Evolutionary conservation across 2,888 invertebrate genomes (phyloP).

Genomic region (Odiellus spinosus): DNA sequence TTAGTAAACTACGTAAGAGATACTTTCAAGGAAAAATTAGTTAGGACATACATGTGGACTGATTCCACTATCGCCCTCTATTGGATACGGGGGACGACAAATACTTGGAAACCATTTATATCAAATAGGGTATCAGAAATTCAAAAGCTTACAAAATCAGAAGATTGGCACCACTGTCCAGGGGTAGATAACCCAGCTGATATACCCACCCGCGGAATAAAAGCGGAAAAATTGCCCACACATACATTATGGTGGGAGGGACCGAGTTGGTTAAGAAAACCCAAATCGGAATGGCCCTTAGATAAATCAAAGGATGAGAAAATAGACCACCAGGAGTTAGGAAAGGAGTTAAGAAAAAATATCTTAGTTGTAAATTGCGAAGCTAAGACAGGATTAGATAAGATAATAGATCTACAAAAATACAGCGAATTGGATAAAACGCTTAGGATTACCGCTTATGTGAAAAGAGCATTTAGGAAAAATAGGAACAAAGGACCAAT

Average conservation of each 20-base stretch:
- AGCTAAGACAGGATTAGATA: too few relatives aligned
- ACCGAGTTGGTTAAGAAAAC: constrained; percentile 17
- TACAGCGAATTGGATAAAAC: too few relatives aligned
- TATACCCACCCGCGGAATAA: constrained; percentile 19
- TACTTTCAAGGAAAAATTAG: too few relatives aligned
- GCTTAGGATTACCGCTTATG: too few relatives aligned
- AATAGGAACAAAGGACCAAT: too few relatives aligned
- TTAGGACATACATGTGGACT: constrained; percentile 10
- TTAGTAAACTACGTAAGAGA: background rate
- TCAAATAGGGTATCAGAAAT: constrained; percentile 21
- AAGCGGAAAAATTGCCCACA: constrained; percentile 5
- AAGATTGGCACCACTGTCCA: constrained; percentile 20
- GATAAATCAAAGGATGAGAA: background rate
- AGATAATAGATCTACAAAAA: too few relatives aligned
- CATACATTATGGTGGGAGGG: constrained; percentile 21
- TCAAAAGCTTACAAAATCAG: constrained; percentile 5
- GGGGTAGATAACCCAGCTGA: constrained; percentile 24
- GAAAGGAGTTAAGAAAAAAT: too few relatives aligned
- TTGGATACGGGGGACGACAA: constrained; percentile 16
- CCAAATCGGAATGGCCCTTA: background rate
- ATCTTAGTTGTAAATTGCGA: too few relatives aligned
- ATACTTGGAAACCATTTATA: constrained; percentile 19
- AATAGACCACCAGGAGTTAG: too few relatives aligned
- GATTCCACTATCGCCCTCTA: constrained; percentile 18
- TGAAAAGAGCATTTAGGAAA: too few relatives aligned